A percentile compares a stretch with the other conserved stretches of the same genome.
Evolutionary conservation across 2,888 invertebrate genomes (phyloP).

Genomic region (Acronicta aceris): DNA sequence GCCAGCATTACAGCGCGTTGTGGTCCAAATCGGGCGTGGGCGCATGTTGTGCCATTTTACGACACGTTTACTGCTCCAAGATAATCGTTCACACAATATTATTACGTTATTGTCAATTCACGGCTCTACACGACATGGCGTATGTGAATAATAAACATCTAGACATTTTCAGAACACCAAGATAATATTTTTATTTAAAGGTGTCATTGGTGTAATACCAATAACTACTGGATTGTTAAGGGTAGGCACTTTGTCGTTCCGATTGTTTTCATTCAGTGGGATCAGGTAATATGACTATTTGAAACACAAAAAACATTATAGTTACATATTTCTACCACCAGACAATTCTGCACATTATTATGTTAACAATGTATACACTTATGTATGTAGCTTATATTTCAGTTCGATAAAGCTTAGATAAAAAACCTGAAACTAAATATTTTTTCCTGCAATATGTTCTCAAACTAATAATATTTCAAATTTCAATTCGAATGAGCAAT

Average conservation of each 20-base stretch:
- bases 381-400: too few species aligned
- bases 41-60: slow-evolving; percentile 57
- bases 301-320: too few species aligned
- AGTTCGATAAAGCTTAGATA: too few species aligned
- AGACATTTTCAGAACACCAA: slow-evolving; percentile 14
- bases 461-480: slow-evolving; percentile 46
- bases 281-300: too few species aligned
- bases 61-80: slow-evolving; percentile 58
- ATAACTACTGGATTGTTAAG: background rate
- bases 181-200: slow-evolving; percentile 28
- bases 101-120: slow-evolving; percentile 61
- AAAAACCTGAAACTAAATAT: too few species aligned
- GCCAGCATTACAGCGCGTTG: slow-evolving; percentile 11
- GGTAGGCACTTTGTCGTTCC: background rate
- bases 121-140: slow-evolving; percentile 39
- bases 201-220: background rate
- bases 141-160: slow-evolving; percentile 47
- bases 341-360: too few species aligned
- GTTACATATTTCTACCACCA: too few species aligned
- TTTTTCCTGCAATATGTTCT: slow-evolving; percentile 17
- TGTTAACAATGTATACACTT: too few species aligned
- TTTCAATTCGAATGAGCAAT: slow-evolving; percentile 58
- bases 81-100: slow-evolving; percentile 61
- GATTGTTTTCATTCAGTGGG: background rate
- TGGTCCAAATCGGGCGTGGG: slow-evolving; percentile 53